These are phyloP conservation scores for Centruroides vittatus DNA, from an alignment of 1,140 invertebrate species.

Conservation along the genomic window DNA sequence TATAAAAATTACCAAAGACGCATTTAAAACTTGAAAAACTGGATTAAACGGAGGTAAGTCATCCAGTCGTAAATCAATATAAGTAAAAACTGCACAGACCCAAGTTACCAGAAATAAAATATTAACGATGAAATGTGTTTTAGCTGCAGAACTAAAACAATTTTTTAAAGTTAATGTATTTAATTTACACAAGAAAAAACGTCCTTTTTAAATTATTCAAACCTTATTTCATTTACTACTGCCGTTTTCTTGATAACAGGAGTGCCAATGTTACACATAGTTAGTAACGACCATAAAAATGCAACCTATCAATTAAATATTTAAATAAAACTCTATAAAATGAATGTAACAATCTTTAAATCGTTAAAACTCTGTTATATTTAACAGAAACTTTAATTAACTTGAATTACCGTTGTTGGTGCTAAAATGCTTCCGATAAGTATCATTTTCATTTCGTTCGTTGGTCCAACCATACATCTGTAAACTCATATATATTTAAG, in stretches of 20 bases:
- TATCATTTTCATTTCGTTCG: constrained; percentile 1
- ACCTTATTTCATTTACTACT: constrained; percentile 13
- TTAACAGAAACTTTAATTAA: not conserved
- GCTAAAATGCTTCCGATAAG: constrained; percentile 3
- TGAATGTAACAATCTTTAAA: too few relatives aligned
- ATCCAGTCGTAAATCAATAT: constrained; percentile 9
- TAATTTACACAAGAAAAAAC: too few relatives aligned
- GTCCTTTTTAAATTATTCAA: not conserved
- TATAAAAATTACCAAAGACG: constrained; percentile 5
- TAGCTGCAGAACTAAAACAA: constrained; percentile 4
- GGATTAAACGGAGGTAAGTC: constrained; percentile 9
- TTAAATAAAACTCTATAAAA: too few relatives aligned
- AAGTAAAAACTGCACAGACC: constrained; percentile 6
- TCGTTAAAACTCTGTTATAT: too few relatives aligned
- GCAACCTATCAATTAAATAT: constrained; percentile 1
- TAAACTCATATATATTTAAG: not conserved
- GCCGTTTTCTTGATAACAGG: constrained; percentile 9
- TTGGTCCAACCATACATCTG: constrained; percentile 9
- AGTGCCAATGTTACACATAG: constrained; percentile 9
- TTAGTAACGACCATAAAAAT: constrained; percentile 4
- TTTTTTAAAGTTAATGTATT: too few relatives aligned
- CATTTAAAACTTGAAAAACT: constrained; percentile 12
- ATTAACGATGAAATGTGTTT: constrained; percentile 4
- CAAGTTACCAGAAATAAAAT: constrained; percentile 8
- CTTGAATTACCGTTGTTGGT: not conserved